Conservation (phyloP, 2,888 invertebrate genomes). For the Glaucopsyche alexis region DNA sequence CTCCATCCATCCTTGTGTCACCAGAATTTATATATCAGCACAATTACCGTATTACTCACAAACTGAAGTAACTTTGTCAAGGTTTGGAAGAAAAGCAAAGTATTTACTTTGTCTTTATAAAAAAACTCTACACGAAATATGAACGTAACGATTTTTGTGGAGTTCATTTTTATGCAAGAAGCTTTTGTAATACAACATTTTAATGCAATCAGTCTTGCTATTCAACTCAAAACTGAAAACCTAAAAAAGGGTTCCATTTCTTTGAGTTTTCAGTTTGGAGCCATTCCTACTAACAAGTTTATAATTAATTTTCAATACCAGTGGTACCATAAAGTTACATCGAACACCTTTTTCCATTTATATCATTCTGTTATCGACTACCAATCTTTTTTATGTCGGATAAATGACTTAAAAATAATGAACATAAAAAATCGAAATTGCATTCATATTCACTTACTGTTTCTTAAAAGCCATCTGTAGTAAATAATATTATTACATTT, state of each 20-base stretch:
- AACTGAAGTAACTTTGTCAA: slow-evolving; percentile 1
- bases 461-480: slow-evolving; percentile 25
- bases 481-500: slow-evolving; percentile 20
- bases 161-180: too few relatives aligned
- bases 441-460: slow-evolving; percentile 7
- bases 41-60: slow-evolving; percentile 7
- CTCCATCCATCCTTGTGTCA: neutral
- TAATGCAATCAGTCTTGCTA: too few relatives aligned
- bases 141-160: too few relatives aligned
- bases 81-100: neutral
- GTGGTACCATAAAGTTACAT: neutral
- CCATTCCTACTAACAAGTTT: too few relatives aligned
- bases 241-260: too few relatives aligned
- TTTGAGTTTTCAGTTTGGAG: too few relatives aligned
- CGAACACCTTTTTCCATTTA: neutral
- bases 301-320: neutral
- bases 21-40: neutral
- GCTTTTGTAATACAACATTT: too few relatives aligned
- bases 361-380: neutral
- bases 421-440: slow-evolving; percentile 8
- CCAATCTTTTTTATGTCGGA: neutral
- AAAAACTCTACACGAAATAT: too few relatives aligned
- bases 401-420: slow-evolving; percentile 6
- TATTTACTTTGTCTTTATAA: neutral
- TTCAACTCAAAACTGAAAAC: too few relatives aligned